Conservation (phyloP, 2,113 vertebrate species). For the Empidonax traillii region DNA sequence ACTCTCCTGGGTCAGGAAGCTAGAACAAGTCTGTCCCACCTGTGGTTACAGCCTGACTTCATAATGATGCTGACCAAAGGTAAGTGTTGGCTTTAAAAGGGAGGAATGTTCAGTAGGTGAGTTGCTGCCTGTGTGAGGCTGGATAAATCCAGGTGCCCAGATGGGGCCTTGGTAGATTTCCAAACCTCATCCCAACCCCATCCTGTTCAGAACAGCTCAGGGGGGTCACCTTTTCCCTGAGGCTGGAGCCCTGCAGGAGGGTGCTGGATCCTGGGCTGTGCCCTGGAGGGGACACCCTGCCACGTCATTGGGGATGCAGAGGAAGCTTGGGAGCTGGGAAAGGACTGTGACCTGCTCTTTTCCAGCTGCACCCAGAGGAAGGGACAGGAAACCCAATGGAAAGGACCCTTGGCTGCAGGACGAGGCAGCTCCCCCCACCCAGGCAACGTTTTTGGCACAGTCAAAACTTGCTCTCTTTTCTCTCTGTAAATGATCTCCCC, state of each 20-base stretch:
- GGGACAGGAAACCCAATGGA: not conserved
- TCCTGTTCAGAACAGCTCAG: rapidly evolving
- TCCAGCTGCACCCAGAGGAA: not conserved
- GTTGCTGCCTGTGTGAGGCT: not conserved
- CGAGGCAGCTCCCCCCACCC: not conserved
- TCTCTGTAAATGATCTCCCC: not conserved
- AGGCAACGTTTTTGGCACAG: rapidly evolving
- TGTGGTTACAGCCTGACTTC: rapidly evolving
- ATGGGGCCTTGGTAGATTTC: not conserved
- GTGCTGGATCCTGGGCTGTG: not conserved
- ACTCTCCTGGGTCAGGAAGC: not conserved
- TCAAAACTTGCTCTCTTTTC: too few species aligned
- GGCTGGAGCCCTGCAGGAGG: not conserved
- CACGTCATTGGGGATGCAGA: rapidly evolving
- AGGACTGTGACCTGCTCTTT: rapidly evolving
- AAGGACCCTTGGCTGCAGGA: not conserved
- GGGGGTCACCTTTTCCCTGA: too few species aligned
- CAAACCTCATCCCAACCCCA: not conserved
- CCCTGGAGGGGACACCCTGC: not conserved
- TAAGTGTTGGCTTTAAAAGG: not conserved
- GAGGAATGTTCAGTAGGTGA: rapidly evolving
- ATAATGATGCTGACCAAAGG: not conserved
- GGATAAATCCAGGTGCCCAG: not conserved
- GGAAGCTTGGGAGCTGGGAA: not conserved
- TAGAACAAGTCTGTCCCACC: not conserved